Evolutionary conservation across 2,113 vertebrate genomes (phyloP).

Genomic region (Craseonycteris thonglongyai): DNA sequence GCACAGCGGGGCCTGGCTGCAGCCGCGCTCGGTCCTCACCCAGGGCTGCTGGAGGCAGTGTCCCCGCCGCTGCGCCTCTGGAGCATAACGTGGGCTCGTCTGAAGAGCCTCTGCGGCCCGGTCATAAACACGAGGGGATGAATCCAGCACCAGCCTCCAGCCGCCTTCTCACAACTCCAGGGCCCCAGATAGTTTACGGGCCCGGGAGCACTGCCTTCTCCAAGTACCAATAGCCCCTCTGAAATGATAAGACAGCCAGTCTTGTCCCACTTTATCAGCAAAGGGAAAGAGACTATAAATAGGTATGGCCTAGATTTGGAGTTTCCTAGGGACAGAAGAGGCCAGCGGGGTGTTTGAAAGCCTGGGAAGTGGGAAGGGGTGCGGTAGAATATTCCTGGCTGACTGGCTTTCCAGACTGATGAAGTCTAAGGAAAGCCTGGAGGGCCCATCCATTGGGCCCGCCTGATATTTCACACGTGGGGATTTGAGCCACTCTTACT

Average conservation of each 20-base stretch:
- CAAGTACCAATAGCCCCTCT: not conserved
- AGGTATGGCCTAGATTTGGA: constrained; percentile 47
- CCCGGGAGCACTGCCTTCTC: not conserved
- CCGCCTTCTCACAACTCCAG: not conserved
- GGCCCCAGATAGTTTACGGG: not conserved
- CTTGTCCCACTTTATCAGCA: not conserved
- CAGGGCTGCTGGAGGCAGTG: not conserved
- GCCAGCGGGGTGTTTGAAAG: constrained; percentile 9
- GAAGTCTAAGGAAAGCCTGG: not conserved
- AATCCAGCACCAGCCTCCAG: not conserved
- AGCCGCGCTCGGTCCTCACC: not conserved
- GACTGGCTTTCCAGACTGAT: not conserved
- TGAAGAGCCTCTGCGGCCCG: not conserved
- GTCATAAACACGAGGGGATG: not conserved
- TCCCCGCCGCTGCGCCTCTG: not conserved
- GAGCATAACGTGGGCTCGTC: not conserved
- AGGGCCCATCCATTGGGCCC: not conserved
- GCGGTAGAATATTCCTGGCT: not conserved
- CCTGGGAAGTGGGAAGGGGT: not conserved
- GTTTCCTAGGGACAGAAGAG: constrained; percentile 24
- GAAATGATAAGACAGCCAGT: not conserved
- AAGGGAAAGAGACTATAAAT: constrained; percentile 31
- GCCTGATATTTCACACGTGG: not conserved
- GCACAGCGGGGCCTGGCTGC: not conserved
- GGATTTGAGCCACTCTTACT: not conserved